Conservation (phyloP, 2,888 invertebrate genomes). For the Tetheella fluctuosa region DNA sequence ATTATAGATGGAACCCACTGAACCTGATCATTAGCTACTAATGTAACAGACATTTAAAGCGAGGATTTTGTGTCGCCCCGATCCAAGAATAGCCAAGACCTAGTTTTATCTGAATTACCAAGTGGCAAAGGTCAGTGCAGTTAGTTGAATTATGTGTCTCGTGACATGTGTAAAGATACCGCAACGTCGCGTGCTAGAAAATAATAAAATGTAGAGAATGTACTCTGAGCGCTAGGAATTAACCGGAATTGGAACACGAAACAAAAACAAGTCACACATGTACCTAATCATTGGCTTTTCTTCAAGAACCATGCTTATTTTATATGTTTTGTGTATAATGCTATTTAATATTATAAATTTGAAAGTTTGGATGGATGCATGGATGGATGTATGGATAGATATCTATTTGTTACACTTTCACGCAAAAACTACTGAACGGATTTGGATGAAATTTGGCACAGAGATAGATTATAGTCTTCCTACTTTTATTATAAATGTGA, state of each 20-base stretch:
- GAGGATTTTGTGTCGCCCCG: slow-evolving; percentile 45
- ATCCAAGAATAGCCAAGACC: slow-evolving; percentile 59
- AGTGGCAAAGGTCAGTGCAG: slow-evolving; percentile 57
- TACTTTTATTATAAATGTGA: no score
- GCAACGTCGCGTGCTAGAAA: slow-evolving; percentile 53
- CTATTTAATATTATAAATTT: no score
- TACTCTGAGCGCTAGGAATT: slow-evolving; percentile 32
- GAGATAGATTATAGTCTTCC: no score
- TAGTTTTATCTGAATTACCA: slow-evolving; percentile 53
- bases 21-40: slow-evolving; percentile 6
- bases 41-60: slow-evolving; percentile 32
- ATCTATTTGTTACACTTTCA: no score
- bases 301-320: neutral
- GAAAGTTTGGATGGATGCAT: no score
- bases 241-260: slow-evolving; percentile 14
- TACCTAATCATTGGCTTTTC: neutral
- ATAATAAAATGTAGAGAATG: slow-evolving; percentile 38
- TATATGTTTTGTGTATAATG: neutral
- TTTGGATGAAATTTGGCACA: no score
- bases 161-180: slow-evolving; percentile 53
- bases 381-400: no score
- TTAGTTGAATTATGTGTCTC: slow-evolving; percentile 39
- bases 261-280: neutral
- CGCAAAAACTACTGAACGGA: no score
- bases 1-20: neutral